phyloP scores from a whole-genome alignment of 2,113 vertebrate species.

The Camelus bactrianus region DNA sequence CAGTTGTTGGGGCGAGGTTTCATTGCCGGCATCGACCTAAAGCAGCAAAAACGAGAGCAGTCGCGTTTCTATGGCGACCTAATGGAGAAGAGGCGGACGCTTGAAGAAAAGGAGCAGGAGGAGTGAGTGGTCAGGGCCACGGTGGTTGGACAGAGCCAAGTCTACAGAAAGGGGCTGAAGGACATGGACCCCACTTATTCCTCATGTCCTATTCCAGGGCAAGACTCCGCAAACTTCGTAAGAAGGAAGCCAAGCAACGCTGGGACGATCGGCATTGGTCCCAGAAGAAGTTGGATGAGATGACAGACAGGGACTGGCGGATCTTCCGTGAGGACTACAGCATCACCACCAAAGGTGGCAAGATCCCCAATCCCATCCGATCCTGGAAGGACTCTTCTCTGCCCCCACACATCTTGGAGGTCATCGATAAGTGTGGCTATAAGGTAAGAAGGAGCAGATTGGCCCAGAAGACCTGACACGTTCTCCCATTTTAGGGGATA shows the following conservation, averaged over 20 bases:
- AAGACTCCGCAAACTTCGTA: constrained; percentile 95
- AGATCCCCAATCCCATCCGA: constrained; percentile 98
- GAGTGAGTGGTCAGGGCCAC: constrained; percentile 90
- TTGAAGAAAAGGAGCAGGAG: constrained; percentile 99
- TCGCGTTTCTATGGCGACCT: constrained; percentile 97
- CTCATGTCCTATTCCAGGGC: constrained; percentile 81
- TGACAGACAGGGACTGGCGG: constrained; percentile 99
- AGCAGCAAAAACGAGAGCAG: constrained; percentile 98
- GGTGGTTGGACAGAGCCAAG: not conserved
- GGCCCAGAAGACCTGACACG: not conserved
- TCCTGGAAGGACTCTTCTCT: constrained; percentile 98
- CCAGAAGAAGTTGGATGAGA: constrained; percentile 99
- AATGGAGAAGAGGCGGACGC: constrained; percentile 97
- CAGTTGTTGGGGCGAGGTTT: constrained; percentile 97
- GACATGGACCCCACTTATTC: not conserved
- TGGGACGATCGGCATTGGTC: constrained; percentile 99
- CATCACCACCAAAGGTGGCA: constrained; percentile 99
- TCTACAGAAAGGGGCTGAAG: not conserved
- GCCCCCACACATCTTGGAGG: constrained; percentile 97
- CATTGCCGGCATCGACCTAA: constrained; percentile 97
- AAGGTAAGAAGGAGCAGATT: constrained; percentile 89
- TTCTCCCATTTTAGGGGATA: not conserved
- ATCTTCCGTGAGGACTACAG: constrained; percentile 99
- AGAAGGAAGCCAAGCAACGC: constrained; percentile 99
- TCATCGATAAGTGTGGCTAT: constrained; percentile 99